Evolutionary conservation across 2,113 vertebrate genomes (phyloP).

Genomic region (Machaerirhynchus nigripectus): DNA sequence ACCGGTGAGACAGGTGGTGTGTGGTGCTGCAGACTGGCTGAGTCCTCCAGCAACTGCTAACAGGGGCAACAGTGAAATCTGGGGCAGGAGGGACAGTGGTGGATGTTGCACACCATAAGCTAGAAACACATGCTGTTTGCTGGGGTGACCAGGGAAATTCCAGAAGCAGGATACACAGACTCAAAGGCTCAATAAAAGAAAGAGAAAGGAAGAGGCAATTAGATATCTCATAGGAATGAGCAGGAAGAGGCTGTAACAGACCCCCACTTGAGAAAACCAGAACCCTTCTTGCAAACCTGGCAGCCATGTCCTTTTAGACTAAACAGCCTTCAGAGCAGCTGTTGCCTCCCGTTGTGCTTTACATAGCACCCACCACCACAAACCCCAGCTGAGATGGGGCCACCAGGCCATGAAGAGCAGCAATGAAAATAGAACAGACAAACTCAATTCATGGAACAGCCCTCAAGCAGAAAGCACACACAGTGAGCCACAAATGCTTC

Average conservation of each 20-base stretch:
- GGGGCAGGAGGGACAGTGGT: not conserved
- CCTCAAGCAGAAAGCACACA: not conserved
- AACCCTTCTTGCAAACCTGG: not conserved
- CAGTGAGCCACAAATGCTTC: not conserved
- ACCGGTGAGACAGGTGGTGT: not conserved
- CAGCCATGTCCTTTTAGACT: not conserved
- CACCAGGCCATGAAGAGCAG: not conserved
- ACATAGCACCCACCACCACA: not conserved
- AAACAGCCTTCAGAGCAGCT: not conserved
- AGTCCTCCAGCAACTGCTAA: not conserved
- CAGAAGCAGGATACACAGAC: not conserved
- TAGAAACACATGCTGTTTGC: not conserved
- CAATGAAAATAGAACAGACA: not conserved
- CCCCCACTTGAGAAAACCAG: not conserved
- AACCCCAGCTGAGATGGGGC: not conserved
- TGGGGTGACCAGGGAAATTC: not conserved
- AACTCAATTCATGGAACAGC: not conserved
- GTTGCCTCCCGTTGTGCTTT: not conserved
- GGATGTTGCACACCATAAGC: not conserved
- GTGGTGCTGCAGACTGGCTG: not conserved
- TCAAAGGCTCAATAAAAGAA: not conserved
- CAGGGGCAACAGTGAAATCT: not conserved
- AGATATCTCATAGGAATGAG: accelerated
- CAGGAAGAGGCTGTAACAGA: not conserved
- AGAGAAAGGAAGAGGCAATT: not conserved